Percentiles rank a stretch among this genome's conserved stretches.
Conservation (phyloP, 2,888 invertebrate species). For the Tillus elongatus region DNA sequence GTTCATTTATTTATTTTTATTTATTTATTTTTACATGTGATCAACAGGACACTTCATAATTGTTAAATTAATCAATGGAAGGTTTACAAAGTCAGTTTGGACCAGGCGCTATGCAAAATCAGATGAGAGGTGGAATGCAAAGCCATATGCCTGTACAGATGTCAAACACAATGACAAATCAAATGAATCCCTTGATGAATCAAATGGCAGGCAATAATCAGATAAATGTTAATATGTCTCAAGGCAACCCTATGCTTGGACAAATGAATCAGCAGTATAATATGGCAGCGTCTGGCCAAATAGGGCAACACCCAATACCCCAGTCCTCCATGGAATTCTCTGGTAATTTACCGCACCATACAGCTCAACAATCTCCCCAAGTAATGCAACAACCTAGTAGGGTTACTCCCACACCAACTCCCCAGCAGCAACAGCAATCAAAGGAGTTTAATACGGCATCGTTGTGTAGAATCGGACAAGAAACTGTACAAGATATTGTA, state of each 20-base stretch:
- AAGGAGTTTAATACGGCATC: constrained; percentile 85
- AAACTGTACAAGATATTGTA: constrained; percentile 91
- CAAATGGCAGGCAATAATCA: constrained; percentile 31
- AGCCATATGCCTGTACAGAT: constrained; percentile 34
- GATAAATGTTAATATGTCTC: constrained; percentile 29
- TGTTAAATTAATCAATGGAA: no score
- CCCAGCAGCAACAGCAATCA: constrained; percentile 35
- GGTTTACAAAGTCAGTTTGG: constrained; percentile 47
- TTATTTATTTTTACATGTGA: no score
- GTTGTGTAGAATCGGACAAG: constrained; percentile 83
- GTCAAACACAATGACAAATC: constrained; percentile 49
- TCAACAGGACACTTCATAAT: no score
- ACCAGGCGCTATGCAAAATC: constrained; percentile 47
- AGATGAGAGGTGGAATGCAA: constrained; percentile 30
- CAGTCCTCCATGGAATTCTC: constrained; percentile 20
- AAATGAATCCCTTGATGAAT: constrained; percentile 43
- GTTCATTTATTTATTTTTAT: no score
- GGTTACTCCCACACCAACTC: constrained; percentile 33
- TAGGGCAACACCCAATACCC: constrained; percentile 5
- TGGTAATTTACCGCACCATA: constrained; percentile 32
- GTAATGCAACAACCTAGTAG: constrained; percentile 38
- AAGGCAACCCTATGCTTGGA: constrained; percentile 44
- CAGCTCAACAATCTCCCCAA: constrained; percentile 28
- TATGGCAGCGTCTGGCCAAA: constrained; percentile 17
- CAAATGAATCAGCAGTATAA: constrained; percentile 36